A percentile compares a stretch with the other conserved stretches of the same genome.
Conservation (phyloP, 2,797 vertebrate genomes). For the Pseudochirops corinnae region DNA sequence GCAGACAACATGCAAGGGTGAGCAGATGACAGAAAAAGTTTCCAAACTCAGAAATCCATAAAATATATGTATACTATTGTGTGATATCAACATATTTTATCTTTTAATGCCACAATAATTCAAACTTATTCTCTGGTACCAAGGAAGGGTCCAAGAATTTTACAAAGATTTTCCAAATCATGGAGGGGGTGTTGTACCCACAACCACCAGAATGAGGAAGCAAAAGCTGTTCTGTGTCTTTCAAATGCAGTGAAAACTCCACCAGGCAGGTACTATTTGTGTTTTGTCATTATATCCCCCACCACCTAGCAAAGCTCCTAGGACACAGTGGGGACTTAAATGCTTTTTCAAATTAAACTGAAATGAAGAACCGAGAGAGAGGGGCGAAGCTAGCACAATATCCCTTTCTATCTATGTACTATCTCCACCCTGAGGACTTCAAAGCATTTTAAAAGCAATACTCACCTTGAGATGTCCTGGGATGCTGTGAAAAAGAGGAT, state of each 20-base stretch:
- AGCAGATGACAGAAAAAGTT: background rate
- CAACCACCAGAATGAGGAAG: background rate
- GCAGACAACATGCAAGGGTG: background rate
- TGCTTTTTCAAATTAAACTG: background rate
- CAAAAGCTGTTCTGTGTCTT: background rate
- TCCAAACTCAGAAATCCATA: background rate
- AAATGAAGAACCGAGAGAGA: background rate
- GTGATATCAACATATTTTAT: background rate
- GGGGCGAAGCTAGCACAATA: background rate
- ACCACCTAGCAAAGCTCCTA: background rate
- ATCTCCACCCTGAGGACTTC: background rate
- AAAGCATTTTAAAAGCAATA: background rate
- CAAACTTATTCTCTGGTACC: background rate
- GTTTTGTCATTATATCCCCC: background rate
- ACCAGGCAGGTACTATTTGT: background rate
- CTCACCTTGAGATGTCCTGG: background rate
- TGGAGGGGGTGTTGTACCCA: too few relatives aligned
- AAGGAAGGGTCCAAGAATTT: background rate
- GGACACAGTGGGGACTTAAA: background rate
- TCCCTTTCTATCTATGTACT: background rate
- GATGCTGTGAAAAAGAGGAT: background rate
- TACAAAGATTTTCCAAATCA: background rate
- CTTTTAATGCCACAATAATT: background rate
- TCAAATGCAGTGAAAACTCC: background rate
- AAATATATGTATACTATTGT: background rate